phyloP scores from a whole-genome alignment of 2,888 invertebrate species.

The Microctonus hyperodae region DNA sequence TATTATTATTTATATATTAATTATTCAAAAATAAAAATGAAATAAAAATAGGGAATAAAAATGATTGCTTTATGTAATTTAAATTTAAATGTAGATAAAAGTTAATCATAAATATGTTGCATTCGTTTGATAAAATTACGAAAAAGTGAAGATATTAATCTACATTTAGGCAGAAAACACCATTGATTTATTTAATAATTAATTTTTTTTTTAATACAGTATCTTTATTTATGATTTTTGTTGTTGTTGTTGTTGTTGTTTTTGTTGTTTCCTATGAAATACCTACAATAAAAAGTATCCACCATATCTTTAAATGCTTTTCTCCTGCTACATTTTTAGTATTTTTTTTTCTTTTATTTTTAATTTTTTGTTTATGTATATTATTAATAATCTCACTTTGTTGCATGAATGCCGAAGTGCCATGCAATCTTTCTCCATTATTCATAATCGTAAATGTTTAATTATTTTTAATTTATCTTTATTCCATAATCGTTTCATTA shows the following conservation, averaged over 20 bases:
- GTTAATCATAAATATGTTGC: slow-evolving; percentile 44
- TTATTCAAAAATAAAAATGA: slow-evolving; percentile 7
- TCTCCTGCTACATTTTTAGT: slow-evolving; percentile 44
- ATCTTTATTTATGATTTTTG: slow-evolving; percentile 49
- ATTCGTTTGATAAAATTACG: slow-evolving; percentile 47
- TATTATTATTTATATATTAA: slow-evolving; percentile 44
- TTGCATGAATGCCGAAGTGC: slow-evolving; percentile 63
- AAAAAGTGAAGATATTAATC: slow-evolving; percentile 42
- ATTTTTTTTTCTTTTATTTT: slow-evolving; percentile 29
- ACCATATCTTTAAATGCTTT: slow-evolving; percentile 46
- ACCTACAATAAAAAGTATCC: slow-evolving; percentile 62
- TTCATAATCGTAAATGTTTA: slow-evolving; percentile 39
- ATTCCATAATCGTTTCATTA: slow-evolving; percentile 46
- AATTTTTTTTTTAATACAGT: slow-evolving; percentile 58
- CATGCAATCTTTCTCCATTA: slow-evolving; percentile 44
- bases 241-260: slow-evolving; percentile 29
- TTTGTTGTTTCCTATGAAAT: slow-evolving; percentile 54
- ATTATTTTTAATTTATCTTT: slow-evolving; percentile 34
- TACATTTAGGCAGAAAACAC: slow-evolving; percentile 60
- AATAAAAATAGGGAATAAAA: slow-evolving; percentile 24
- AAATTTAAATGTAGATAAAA: slow-evolving; percentile 48
- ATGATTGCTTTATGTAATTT: slow-evolving; percentile 41
- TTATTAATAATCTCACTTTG: slow-evolving; percentile 69
- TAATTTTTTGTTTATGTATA: slow-evolving; percentile 54
- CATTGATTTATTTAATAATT: slow-evolving; percentile 58